phyloP scores from a whole-genome alignment of 2,888 invertebrate species.

The Melanchra persicariae region DNA sequence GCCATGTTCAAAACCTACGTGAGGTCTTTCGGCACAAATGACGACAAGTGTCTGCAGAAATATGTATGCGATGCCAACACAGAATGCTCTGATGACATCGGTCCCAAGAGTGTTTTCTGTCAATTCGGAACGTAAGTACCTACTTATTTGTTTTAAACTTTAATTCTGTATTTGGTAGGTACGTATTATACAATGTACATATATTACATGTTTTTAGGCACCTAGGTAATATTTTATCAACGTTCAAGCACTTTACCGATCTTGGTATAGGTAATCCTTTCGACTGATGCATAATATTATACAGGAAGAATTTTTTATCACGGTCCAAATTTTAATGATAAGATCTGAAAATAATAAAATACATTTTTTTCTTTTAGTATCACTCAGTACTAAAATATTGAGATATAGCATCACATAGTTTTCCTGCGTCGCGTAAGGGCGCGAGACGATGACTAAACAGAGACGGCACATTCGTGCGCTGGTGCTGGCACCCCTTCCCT shows the following conservation, averaged over 20 bases:
- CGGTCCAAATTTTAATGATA: too few species aligned
- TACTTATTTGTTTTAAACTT: background rate
- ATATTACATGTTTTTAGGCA: background rate
- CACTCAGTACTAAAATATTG: too few species aligned
- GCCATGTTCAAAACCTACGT: slow-evolving; percentile 97
- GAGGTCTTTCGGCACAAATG: slow-evolving; percentile 94
- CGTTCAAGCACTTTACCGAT: slow-evolving; percentile 5
- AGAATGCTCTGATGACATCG: slow-evolving; percentile 95
- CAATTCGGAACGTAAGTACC: slow-evolving; percentile 97
- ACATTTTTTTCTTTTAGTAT: too few species aligned
- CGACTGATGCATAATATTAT: too few species aligned
- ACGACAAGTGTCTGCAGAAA: slow-evolving; percentile 96
- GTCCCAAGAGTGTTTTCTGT: slow-evolving; percentile 96
- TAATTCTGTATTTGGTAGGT: background rate
- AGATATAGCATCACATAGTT: too few species aligned
- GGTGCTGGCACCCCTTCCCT: too few species aligned
- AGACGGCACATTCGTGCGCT: too few species aligned
- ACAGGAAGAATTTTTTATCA: too few species aligned
- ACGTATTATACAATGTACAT: too few species aligned
- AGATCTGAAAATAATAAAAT: too few species aligned
- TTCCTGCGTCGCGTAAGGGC: too few species aligned
- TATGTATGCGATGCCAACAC: slow-evolving; percentile 97
- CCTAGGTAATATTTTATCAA: background rate
- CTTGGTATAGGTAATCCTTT: slow-evolving; percentile 2
- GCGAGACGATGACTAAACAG: too few species aligned